Percentiles rank a stretch among this genome's conserved stretches.
Conservation (phyloP, 2,797 vertebrate genomes). For the Tokudaia muenninki region DNA sequence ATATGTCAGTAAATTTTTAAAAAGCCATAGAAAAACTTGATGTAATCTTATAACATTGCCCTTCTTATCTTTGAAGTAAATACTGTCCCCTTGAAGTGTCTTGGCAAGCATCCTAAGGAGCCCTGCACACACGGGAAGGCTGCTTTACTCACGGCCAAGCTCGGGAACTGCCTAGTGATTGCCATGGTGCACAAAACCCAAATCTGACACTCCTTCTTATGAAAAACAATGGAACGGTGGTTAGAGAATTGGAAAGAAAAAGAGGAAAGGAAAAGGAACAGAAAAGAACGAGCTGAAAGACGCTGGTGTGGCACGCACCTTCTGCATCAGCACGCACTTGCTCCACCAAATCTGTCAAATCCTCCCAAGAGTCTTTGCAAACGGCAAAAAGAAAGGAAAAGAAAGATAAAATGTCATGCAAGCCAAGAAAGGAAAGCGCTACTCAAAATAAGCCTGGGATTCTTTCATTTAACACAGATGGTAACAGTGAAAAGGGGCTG, state of each 20-base stretch:
- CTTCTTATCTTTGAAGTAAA: conserved; percentile 24
- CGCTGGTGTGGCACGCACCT: conserved; percentile 93
- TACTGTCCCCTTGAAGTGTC: conserved; percentile 35
- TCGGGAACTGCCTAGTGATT: conserved; percentile 56
- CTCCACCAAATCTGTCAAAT: conserved; percentile 96
- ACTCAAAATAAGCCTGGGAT: conserved; percentile 81
- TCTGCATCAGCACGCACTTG: conserved; percentile 94
- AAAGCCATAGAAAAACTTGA: conserved; percentile 50
- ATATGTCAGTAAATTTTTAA: conserved; percentile 54
- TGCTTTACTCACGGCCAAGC: conserved; percentile 41
- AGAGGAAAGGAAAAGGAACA: conserved; percentile 40
- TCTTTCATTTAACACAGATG: conserved; percentile 67
- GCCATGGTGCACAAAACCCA: conserved; percentile 64
- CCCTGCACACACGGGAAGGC: background rate
- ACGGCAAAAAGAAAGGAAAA: conserved; percentile 92
- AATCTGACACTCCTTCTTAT: conserved; percentile 62
- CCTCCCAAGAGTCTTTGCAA: conserved; percentile 97
- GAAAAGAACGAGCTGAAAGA: conserved; percentile 84
- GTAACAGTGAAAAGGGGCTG: conserved; percentile 70
- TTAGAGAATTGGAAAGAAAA: conserved; percentile 55
- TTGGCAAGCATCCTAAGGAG: conserved; percentile 42
- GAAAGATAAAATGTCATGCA: conserved; percentile 92
- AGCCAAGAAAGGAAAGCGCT: conserved; percentile 87
- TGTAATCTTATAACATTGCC: conserved; percentile 17
- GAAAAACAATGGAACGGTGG: conserved; percentile 76